Evolutionary conservation across 1,140 invertebrate species (phyloP).

Genomic region (Hydropsyche tenuis): DNA sequence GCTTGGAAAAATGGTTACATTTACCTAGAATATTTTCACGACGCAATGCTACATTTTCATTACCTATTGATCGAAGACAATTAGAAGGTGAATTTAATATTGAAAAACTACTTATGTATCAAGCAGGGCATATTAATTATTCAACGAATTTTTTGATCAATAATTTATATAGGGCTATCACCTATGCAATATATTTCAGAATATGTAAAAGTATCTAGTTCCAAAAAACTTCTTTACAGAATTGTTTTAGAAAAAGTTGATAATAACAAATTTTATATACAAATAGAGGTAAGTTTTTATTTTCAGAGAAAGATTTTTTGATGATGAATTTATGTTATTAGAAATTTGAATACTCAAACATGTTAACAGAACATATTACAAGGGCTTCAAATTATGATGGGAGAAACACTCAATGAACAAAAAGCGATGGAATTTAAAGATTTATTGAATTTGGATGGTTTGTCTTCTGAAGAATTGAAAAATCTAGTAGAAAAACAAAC

Average conservation of each 20-base stretch:
- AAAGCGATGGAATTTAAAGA: slow-evolving; percentile 34
- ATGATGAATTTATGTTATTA: not conserved
- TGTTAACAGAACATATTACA: slow-evolving; percentile 40
- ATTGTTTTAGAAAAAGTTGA: slow-evolving; percentile 59
- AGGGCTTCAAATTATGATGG: slow-evolving; percentile 46
- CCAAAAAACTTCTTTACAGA: slow-evolving; percentile 68
- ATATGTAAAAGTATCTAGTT: slow-evolving; percentile 67
- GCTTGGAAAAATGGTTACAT: slow-evolving; percentile 64
- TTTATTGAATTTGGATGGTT: slow-evolving; percentile 39
- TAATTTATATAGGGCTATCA: slow-evolving; percentile 59
- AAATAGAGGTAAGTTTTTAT: slow-evolving; percentile 58
- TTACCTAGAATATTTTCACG: slow-evolving; percentile 70
- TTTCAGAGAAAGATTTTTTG: not conserved
- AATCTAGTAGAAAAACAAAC: slow-evolving; percentile 35
- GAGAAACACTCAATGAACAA: slow-evolving; percentile 41
- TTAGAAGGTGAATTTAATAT: slow-evolving; percentile 60
- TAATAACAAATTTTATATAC: slow-evolving; percentile 55
- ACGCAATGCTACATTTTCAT: slow-evolving; percentile 68
- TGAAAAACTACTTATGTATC: not conserved
- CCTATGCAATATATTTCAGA: slow-evolving; percentile 69
- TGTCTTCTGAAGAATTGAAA: slow-evolving; percentile 35
- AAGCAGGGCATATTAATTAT: not conserved
- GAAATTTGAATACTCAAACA: not conserved
- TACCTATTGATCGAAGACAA: slow-evolving; percentile 67
- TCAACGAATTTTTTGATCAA: slow-evolving; percentile 21